Conservation (phyloP, 2,113 vertebrate species). For the Astatotilapia flaviijosephi region DNA sequence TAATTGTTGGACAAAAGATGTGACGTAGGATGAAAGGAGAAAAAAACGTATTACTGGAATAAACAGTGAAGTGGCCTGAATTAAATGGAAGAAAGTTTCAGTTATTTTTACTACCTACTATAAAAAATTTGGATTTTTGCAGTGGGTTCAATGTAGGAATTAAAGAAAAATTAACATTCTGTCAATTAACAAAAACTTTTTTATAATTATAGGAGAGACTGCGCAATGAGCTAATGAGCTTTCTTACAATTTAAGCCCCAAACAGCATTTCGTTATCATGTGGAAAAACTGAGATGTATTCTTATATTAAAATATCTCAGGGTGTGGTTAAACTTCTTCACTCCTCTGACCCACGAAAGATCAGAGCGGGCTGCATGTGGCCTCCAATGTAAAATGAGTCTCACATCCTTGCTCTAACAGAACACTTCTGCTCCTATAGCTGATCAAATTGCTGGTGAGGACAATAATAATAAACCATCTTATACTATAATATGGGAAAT, state of each 20-base stretch:
- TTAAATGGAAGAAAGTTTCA: background rate
- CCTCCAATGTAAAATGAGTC: background rate
- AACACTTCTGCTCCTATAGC: background rate
- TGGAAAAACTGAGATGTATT: background rate
- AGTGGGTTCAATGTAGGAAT: background rate
- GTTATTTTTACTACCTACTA: background rate
- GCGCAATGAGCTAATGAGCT: background rate
- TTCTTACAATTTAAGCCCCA: background rate
- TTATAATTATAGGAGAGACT: background rate
- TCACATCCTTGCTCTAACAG: background rate
- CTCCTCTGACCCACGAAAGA: background rate
- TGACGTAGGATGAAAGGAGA: background rate
- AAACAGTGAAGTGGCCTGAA: background rate
- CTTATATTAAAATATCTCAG: background rate
- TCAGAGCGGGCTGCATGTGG: background rate
- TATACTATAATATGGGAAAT: background rate
- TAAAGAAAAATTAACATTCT: accelerated
- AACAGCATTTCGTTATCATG: background rate
- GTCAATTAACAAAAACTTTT: background rate
- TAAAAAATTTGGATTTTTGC: background rate
- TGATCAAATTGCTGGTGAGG: background rate
- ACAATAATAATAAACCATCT: background rate
- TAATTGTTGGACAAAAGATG: background rate
- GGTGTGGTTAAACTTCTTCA: background rate
- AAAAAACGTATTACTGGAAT: background rate